phyloP scores from a whole-genome alignment of 2,113 vertebrate species.

The Aplodontia rufa region DNA sequence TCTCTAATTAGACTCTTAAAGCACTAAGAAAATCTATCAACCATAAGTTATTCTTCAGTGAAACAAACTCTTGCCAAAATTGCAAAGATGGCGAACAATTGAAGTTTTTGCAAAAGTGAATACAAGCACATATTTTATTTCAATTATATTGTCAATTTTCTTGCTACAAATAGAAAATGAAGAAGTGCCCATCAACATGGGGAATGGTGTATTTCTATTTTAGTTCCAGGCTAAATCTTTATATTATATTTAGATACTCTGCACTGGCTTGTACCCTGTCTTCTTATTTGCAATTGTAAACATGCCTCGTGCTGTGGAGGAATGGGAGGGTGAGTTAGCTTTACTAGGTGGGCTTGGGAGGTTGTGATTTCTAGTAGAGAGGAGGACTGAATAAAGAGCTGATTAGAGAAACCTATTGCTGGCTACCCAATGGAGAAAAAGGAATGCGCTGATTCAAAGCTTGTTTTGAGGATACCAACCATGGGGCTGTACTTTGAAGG shows the following conservation, averaged over 20 bases:
- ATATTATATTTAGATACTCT: conserved; percentile 20
- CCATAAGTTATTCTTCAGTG: conserved; percentile 68
- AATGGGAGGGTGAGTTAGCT: neutral
- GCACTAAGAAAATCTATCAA: conserved; percentile 74
- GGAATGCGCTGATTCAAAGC: conserved; percentile 47
- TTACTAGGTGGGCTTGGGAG: neutral
- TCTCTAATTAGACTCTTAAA: conserved; percentile 73
- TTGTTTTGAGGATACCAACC: conserved; percentile 53
- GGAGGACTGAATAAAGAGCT: conserved; percentile 48
- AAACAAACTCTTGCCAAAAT: conserved; percentile 81
- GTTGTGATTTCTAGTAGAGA: conserved; percentile 34
- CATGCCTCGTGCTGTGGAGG: neutral
- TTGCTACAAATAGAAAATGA: conserved; percentile 48
- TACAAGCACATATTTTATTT: conserved; percentile 67
- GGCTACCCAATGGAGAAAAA: conserved; percentile 28
- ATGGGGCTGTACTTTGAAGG: neutral
- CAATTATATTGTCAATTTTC: conserved; percentile 67
- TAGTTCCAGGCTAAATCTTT: conserved; percentile 5
- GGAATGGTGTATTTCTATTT: conserved; percentile 34
- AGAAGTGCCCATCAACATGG: conserved; percentile 25
- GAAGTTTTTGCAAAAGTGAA: conserved; percentile 73
- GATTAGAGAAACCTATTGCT: conserved; percentile 52
- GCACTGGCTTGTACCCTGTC: neutral
- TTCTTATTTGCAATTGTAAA: conserved; percentile 33
- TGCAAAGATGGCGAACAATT: conserved; percentile 82